Evolutionary conservation across 1,140 invertebrate species (phyloP).

Genomic region (Hetaerina americana): DNA sequence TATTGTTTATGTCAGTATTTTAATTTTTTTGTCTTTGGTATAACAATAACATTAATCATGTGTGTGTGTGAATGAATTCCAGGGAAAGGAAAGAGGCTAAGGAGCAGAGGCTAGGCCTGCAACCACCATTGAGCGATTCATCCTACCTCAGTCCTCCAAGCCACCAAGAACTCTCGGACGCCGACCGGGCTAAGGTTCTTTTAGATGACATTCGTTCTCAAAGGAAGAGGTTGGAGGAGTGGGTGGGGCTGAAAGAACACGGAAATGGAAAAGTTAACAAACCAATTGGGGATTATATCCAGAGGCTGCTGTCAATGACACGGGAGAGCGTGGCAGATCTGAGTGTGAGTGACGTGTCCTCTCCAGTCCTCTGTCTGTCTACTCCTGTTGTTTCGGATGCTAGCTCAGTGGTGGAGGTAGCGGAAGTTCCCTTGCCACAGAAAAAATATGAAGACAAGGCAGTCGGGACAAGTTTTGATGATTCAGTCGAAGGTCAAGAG

Average conservation of each 20-base stretch:
- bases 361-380: background rate
- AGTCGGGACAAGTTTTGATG: background rate
- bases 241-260: background rate
- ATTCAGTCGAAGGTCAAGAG: background rate
- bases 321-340: background rate
- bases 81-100: too few species aligned
- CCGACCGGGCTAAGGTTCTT: background rate
- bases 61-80: too few species aligned
- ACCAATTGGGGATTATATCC: background rate
- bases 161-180: too few species aligned
- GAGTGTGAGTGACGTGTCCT: background rate
- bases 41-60: too few species aligned
- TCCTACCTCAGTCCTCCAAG: too few species aligned
- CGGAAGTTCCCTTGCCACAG: background rate
- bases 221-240: background rate
- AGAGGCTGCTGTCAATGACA: background rate
- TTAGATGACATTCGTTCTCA: background rate
- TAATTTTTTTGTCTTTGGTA: too few species aligned
- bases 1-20: too few species aligned
- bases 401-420: background rate
- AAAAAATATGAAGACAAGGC: background rate
- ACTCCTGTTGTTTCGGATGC: background rate
- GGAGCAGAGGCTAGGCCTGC: too few species aligned
- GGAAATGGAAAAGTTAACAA: too few species aligned
- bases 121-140: too few species aligned